Evolutionary conservation across 2,888 invertebrate species (phyloP), one percentile per base, ranked within the genome.

Genomic region (Campoplex capitator): DNA sequence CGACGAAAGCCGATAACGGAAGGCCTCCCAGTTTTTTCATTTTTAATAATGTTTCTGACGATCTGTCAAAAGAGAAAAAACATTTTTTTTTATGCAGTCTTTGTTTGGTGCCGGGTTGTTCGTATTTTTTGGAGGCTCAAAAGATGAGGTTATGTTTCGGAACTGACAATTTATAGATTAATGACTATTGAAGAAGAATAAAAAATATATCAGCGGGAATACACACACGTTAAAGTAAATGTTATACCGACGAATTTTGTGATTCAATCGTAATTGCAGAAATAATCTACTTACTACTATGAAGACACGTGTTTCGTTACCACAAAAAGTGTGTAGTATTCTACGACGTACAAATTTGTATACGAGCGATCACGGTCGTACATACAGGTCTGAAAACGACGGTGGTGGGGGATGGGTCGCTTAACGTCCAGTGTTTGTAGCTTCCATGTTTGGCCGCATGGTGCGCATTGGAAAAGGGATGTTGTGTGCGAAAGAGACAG

Each of bases 1-100:
- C 89, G n/a, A 91, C 89, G 83, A 91, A 92, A 42, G 92, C 92
- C 67, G 92, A 92, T n/a, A 90, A 18, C 28, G 79, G 85, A 23
- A 77, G 67, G 1, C 76, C 88, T 1, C 80, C 38, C 1, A 84
- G 45, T 76, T 32, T 67, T 35, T 71, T 78, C 74, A 82, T 78
- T 68, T 4, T 77, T 75, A 2, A 67, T 62, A 45, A 82, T 38
- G 32, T n/a, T 28, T 48, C 42, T 8, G 32, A 32, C 45, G 18
- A 28, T 62, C 35, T 67, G 48, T 13, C 32, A 45, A n/a, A 23
- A 51, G 1, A 38, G 38, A 38, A 35, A 28, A 45, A 68, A 28
- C 3, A 28, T 56, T 62, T 32, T 48, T 56, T 38, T 28, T 8
- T 28, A 28, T 32, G 45, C 28, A 8, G 48, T 45, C 48, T 48